Percentiles rank a stretch among this genome's conserved stretches.
These are phyloP conservation scores for Callimico goeldii DNA, from an alignment of 2,797 vertebrate species.

Conservation along the genomic window DNA sequence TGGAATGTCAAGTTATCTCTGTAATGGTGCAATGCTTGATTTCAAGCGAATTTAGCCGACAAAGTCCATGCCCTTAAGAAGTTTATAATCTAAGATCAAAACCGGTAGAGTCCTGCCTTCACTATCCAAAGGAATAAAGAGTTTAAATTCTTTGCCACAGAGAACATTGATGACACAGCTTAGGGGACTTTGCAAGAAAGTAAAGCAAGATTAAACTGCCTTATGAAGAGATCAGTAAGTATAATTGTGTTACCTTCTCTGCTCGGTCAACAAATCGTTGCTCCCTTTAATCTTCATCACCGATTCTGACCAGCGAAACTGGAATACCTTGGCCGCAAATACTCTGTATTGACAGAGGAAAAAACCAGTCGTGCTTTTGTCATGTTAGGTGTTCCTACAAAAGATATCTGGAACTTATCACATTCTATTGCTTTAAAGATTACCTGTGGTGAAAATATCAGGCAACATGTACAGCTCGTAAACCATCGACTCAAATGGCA, in stretches of 20 bases:
- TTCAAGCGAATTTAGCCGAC: not conserved
- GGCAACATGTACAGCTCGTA: not conserved
- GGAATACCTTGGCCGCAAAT: not conserved
- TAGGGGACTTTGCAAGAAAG: not conserved
- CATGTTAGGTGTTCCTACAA: not conserved
- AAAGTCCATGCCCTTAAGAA: not conserved
- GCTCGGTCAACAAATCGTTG: not conserved
- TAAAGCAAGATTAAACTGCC: not conserved
- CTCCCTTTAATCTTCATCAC: not conserved
- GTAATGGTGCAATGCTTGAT: not conserved
- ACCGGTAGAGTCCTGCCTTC: not conserved
- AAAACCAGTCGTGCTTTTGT: not conserved
- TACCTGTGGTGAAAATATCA: not conserved
- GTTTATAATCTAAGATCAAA: constrained; percentile 13
- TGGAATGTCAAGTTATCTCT: not conserved
- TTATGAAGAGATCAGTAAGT: not conserved
- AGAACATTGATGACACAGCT: not conserved
- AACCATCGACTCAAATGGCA: not conserved
- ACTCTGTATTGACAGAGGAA: not conserved
- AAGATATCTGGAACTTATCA: not conserved
- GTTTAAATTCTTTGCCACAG: not conserved
- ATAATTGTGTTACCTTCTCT: not conserved
- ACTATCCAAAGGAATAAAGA: constrained; percentile 25
- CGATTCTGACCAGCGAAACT: not conserved
- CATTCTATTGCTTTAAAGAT: not conserved